phyloP scores from a whole-genome alignment of 2,888 invertebrate species.

The Epsilonema sp. region DNA sequence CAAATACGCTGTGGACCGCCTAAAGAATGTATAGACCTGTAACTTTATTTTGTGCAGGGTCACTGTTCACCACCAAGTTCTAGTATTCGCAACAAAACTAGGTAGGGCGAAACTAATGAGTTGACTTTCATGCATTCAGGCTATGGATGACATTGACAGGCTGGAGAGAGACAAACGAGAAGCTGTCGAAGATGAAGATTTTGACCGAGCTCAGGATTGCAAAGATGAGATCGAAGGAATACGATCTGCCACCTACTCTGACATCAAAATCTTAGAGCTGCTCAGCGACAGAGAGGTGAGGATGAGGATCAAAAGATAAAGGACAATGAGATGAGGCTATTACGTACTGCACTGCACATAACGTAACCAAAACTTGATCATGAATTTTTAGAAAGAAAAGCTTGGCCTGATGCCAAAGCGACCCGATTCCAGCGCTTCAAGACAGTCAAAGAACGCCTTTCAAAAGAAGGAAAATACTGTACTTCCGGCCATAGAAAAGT shows the following conservation, averaged over 20 bases:
- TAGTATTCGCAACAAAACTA: too few species aligned
- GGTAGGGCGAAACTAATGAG: too few species aligned
- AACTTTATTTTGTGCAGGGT: neutral
- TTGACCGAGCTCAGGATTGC: constrained; percentile 48
- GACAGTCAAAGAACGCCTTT: neutral
- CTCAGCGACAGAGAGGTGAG: neutral
- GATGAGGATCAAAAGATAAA: neutral
- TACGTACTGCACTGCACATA: neutral
- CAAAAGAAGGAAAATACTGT: constrained; percentile 1
- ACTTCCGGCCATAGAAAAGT: neutral
- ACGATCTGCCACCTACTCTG: neutral
- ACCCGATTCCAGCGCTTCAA: neutral
- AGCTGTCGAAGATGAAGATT: constrained; percentile 76
- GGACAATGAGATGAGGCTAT: too few species aligned
- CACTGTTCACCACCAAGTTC: neutral
- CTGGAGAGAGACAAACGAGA: constrained; percentile 74
- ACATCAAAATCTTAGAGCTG: neutral
- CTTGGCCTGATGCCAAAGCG: neutral
- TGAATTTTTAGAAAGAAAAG: neutral
- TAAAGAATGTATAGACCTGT: constrained; percentile 46
- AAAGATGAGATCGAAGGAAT: neutral
- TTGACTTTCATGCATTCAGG: too few species aligned
- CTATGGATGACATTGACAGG: constrained; percentile 60
- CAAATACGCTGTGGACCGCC: constrained; percentile 59
- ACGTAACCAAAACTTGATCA: neutral